These are phyloP conservation scores for Nannobrachium achirus DNA, from an alignment of 2,113 vertebrate species.

Conservation along the genomic window DNA sequence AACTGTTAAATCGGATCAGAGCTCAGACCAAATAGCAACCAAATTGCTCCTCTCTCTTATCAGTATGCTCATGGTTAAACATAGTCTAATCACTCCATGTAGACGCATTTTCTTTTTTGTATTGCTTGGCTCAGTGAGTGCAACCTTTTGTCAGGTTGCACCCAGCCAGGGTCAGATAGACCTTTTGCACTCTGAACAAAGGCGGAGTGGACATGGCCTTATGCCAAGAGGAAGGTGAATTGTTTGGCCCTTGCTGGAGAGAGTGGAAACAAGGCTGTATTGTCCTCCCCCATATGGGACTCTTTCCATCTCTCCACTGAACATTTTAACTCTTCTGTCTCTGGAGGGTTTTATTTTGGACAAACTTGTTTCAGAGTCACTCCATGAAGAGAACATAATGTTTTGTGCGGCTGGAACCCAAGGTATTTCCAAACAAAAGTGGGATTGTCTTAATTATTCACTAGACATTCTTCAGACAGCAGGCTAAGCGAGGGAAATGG, in stretches of 20 bases:
- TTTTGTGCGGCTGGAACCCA: constrained; percentile 2
- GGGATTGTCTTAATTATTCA: constrained; percentile 18
- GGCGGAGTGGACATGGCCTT: constrained; percentile 58
- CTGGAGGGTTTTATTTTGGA: background rate
- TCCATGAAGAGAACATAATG: background rate
- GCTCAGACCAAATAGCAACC: constrained; percentile 5
- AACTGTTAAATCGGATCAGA: constrained; percentile 43
- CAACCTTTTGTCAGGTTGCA: constrained; percentile 43
- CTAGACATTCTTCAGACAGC: constrained; percentile 9
- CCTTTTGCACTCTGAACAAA: constrained; percentile 67
- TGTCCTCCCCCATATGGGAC: constrained; percentile 43
- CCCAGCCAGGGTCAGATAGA: constrained; percentile 48
- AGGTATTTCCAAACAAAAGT: constrained; percentile 5
- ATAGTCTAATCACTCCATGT: constrained; percentile 46
- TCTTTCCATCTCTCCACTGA: constrained; percentile 29
- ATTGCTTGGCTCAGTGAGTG: constrained; percentile 38
- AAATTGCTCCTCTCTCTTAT: constrained; percentile 24
- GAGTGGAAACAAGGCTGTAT: constrained; percentile 59
- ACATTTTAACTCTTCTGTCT: constrained; percentile 28
- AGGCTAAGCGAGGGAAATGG: constrained; percentile 24
- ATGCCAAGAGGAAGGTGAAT: constrained; percentile 72
- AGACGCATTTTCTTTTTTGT: constrained; percentile 39
- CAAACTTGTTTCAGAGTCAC: background rate
- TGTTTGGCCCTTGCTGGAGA: constrained; percentile 55
- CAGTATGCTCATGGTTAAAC: constrained; percentile 34